phyloP scores from a whole-genome alignment of 2,888 invertebrate species.

The Furcula furcula region DNA sequence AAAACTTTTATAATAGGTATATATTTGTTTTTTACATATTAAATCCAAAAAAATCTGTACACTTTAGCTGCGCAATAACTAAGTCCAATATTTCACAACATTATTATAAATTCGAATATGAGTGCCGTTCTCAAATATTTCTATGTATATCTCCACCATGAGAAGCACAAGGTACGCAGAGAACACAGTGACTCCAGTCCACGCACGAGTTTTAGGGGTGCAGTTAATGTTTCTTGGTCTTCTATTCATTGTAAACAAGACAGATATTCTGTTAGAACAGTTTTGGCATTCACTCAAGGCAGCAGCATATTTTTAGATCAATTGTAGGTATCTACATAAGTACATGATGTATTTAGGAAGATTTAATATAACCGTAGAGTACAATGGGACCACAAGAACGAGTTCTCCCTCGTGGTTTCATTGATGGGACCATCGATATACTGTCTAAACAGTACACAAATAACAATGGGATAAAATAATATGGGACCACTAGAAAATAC shows the following conservation, averaged over 20 bases:
- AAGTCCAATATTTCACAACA: conserved; percentile 30
- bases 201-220: conserved; percentile 49
- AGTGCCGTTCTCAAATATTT: conserved; percentile 59
- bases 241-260: conserved; percentile 39
- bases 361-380: too few relatives aligned
- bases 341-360: too few relatives aligned
- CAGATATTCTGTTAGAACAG: not conserved
- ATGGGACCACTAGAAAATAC: too few relatives aligned
- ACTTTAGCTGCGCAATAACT: not conserved
- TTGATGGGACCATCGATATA: too few relatives aligned
- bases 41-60: too few relatives aligned
- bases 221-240: conserved; percentile 51
- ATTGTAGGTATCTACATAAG: too few relatives aligned
- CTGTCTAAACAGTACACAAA: too few relatives aligned
- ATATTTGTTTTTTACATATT: too few relatives aligned
- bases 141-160: conserved; percentile 63
- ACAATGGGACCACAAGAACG: too few relatives aligned
- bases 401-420: too few relatives aligned
- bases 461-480: too few relatives aligned
- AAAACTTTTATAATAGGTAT: too few relatives aligned
- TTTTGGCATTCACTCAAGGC: not conserved
- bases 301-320: not conserved
- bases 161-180: conserved; percentile 59
- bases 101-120: conserved; percentile 54
- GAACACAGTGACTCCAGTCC: conserved; percentile 70